These are phyloP conservation scores for Trissolcus brochymenae DNA, from an alignment of 2,888 invertebrate genomes.

Conservation along the genomic window DNA sequence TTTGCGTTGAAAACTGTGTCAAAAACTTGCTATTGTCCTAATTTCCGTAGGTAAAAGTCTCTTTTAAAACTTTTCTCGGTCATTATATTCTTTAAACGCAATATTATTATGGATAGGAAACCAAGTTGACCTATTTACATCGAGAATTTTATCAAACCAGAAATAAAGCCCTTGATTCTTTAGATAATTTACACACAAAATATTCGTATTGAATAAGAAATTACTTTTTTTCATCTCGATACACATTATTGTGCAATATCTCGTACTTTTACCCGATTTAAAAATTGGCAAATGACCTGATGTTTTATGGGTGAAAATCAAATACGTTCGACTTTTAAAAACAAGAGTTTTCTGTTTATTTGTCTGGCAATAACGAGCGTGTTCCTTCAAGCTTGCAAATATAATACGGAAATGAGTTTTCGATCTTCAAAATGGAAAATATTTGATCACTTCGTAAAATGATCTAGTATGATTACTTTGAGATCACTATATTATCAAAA, in stretches of 20 bases:
- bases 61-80: background rate
- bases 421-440: constrained; percentile 9
- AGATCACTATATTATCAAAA: too few species aligned
- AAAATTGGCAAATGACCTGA: constrained; percentile 37
- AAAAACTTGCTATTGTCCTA: constrained; percentile 15
- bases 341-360: constrained; percentile 38
- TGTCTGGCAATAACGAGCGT: constrained; percentile 33
- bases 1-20: constrained; percentile 13
- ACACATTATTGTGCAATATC: background rate
- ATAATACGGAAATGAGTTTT: constrained; percentile 20
- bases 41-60: constrained; percentile 11
- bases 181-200: too few species aligned
- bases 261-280: constrained; percentile 12
- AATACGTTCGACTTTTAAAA: constrained; percentile 20
- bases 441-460: too few species aligned
- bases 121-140: background rate
- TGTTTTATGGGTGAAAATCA: constrained; percentile 19
- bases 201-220: background rate
- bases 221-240: background rate
- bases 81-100: background rate
- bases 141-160: background rate
- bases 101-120: background rate
- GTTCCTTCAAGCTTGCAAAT: constrained; percentile 44
- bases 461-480: too few species aligned
- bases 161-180: too few species aligned